Percentiles rank a stretch among this genome's conserved stretches.
Conservation (phyloP, 1,140 invertebrate species). For the Drosophila nigrodunni region DNA sequence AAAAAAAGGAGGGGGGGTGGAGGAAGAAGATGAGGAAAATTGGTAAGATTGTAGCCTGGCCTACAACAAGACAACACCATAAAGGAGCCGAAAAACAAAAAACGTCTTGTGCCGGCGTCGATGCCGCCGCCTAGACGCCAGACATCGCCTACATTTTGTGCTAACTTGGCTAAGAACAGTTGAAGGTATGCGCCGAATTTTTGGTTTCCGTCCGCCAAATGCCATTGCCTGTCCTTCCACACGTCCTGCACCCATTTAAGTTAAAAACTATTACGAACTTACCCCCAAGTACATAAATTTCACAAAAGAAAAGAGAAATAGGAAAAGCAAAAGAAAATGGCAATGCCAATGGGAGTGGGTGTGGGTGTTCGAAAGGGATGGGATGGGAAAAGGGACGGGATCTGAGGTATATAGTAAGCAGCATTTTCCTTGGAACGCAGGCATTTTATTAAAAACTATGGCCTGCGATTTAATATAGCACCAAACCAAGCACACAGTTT, state of each 20-base stretch:
- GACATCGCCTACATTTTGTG: slow-evolving; percentile 16
- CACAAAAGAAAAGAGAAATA: slow-evolving; percentile 17
- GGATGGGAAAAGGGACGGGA: neutral
- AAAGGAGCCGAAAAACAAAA: slow-evolving; percentile 44
- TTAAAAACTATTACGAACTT: slow-evolving; percentile 77
- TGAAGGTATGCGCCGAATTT: slow-evolving; percentile 41
- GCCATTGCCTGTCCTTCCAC: slow-evolving; percentile 5
- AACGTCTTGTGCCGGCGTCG: neutral
- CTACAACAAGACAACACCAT: slow-evolving; percentile 39
- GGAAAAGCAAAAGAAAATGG: slow-evolving; percentile 7
- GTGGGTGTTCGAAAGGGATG: neutral
- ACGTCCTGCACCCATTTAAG: slow-evolving; percentile 58
- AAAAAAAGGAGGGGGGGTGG: neutral
- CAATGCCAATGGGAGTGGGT: neutral
- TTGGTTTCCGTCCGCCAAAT: slow-evolving; percentile 5
- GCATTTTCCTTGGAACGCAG: slow-evolving; percentile 37
- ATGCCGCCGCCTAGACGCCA: slow-evolving; percentile 64
- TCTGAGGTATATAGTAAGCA: slow-evolving; percentile 6
- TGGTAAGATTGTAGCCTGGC: slow-evolving; percentile 36
- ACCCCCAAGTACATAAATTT: slow-evolving; percentile 75
- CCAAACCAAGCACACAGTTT: slow-evolving; percentile 22
- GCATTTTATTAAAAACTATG: slow-evolving; percentile 79
- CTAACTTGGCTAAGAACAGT: neutral
- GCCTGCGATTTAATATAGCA: slow-evolving; percentile 71
- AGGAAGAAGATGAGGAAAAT: neutral